Percentiles rank a stretch among this genome's conserved stretches.
These are phyloP conservation scores for Mellivora capensis DNA, from an alignment of 2,113 vertebrate species.

Conservation along the genomic window DNA sequence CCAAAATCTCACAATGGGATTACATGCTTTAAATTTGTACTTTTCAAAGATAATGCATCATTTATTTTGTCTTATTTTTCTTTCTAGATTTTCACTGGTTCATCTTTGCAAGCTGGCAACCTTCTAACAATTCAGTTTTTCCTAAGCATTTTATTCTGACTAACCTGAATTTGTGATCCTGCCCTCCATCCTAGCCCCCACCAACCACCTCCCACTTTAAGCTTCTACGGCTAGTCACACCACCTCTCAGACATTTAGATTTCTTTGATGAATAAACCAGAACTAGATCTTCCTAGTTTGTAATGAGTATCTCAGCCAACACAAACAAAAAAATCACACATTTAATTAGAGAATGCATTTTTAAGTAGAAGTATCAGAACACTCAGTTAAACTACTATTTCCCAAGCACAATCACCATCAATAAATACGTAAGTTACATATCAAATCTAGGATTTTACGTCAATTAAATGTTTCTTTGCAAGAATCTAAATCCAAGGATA, in stretches of 20 bases:
- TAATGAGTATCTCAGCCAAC: background rate
- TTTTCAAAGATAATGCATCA: conserved; percentile 14
- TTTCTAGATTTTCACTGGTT: background rate
- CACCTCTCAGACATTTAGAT: background rate
- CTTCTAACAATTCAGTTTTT: conserved; percentile 35
- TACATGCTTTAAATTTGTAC: conserved; percentile 4
- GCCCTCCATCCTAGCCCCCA: background rate
- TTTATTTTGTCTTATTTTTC: conserved; percentile 14
- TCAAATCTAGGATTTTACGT: background rate
- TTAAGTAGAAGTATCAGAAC: background rate
- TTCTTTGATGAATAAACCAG: background rate
- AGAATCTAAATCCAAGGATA: background rate
- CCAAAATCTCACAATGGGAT: background rate
- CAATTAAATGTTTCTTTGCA: background rate
- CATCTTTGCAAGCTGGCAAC: background rate
- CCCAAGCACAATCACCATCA: background rate
- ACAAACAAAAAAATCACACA: conserved; percentile 14
- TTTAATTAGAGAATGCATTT: background rate
- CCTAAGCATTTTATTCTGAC: conserved; percentile 13
- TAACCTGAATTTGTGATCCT: background rate
- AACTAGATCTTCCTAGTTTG: background rate
- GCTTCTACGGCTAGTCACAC: background rate
- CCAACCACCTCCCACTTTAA: background rate
- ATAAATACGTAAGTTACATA: background rate
- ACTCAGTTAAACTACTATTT: conserved; percentile 29